A percentile compares a stretch with the other conserved stretches of the same genome.
These are phyloP conservation scores for Drosophila parabipectinata DNA, from an alignment of 1,140 invertebrate species.

Conservation along the genomic window DNA sequence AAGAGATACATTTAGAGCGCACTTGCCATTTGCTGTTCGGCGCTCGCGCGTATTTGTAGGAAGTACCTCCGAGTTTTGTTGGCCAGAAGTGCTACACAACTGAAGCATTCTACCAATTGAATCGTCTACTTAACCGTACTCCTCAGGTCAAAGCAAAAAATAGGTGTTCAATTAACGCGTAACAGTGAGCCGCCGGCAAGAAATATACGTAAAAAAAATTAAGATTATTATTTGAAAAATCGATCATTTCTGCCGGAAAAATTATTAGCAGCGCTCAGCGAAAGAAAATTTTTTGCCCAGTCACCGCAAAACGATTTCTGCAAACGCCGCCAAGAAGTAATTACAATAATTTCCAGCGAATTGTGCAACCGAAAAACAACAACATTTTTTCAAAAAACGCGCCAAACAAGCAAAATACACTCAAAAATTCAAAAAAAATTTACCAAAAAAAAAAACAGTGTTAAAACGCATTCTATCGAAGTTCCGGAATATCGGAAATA, in stretches of 20 bases:
- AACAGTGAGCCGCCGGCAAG: no score
- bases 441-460: not conserved
- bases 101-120: no score
- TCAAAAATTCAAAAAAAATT: constrained; percentile 2
- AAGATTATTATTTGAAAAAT: not conserved
- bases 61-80: no score
- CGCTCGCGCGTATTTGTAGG: no score
- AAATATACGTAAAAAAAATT: no score
- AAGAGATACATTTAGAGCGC: no score
- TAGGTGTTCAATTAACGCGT: no score
- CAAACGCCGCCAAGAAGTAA: constrained; percentile 1
- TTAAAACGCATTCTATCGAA: constrained; percentile 8
- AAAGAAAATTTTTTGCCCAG: constrained; percentile 2
- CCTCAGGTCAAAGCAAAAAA: no score
- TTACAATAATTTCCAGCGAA: constrained; percentile 10
- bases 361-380: not conserved
- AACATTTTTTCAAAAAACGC: not conserved
- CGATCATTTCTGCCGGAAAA: not conserved
- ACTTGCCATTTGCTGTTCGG: no score
- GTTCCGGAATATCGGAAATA: constrained; percentile 11
- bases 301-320: constrained; percentile 12
- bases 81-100: no score
- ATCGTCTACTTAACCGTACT: no score
- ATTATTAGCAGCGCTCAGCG: constrained; percentile 2
- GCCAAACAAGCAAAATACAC: constrained; percentile 3